Base-by-base conservation (phyloP, 2,113 vertebrate species). In the Ptychochromis oligacanthus region DNA sequence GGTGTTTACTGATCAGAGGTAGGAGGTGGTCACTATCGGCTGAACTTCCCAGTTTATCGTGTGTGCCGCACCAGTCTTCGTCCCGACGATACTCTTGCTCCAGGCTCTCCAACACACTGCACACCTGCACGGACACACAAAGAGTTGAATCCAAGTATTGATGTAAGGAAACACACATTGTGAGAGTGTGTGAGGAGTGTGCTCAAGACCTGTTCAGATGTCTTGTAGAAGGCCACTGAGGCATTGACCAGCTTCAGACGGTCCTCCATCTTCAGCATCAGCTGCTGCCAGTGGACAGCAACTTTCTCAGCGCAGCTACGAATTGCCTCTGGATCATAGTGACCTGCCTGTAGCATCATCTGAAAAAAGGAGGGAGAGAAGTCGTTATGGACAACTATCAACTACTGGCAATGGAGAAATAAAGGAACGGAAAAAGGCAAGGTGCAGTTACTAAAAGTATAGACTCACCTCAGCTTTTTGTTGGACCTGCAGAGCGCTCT, bases 231-330 rank as follows among this genome's bases (percentile, higher is more conserved):
- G 86, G 98, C 98, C 87, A 99, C 98, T 0, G 98, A 99, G 14
- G 98, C 98, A 0, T 99, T 99, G 84, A 99, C 98, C 8, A 99
- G 96, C 92, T 99, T 99, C 17, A 99, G 97, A 5, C 98, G 95
- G 91, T 99, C 98, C 85, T 99, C 98, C 98, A 99, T 99, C 96
- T 99, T 99, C 80, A 99, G 93, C 98, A 99, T 99, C 87, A 99
- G 95, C 94, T 99, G 98, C 93, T 99, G 98, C 98, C 98, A 99
- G 90, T 99, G 97, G 55, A 98, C 88, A 1, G 98, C 98, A 93
- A 99, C 98, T 92, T 99, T 99, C 93, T 99, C 98, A 0, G 98
- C 98, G 56, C 98, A 99, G 74, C 96, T 95, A 6, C 98, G 94
- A 83, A 99, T 99, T 46, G 97, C 97, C 0, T 99, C 98, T 0